phyloP scores from a whole-genome alignment of 92 coral and sea anemone genomes.

The Blastomussa wellsi region DNA sequence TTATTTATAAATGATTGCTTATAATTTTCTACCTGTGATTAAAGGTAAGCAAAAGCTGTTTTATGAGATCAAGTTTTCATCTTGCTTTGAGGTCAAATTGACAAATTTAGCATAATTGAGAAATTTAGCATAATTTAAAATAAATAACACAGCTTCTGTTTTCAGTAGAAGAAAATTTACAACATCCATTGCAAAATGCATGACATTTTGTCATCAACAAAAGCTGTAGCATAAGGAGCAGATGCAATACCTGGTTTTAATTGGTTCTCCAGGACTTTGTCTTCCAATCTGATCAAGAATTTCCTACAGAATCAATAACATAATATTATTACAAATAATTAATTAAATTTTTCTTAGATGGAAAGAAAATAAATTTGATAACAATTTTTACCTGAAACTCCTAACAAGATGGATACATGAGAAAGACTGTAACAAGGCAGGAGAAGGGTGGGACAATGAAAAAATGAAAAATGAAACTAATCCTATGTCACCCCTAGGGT shows the following conservation, averaged over 20 bases:
- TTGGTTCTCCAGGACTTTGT: constrained; percentile 85
- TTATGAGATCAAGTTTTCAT: no score
- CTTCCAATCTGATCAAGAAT: constrained; percentile 92
- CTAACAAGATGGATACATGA: no score
- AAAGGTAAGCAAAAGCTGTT: no score
- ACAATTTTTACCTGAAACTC: no score
- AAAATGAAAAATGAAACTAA: not conserved
- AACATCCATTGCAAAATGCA: not conserved
- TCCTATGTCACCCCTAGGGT: not conserved
- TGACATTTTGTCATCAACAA: not conserved
- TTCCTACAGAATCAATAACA: constrained; percentile 60
- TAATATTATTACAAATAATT: no score
- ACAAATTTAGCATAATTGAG: not conserved
- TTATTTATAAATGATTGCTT: no score
- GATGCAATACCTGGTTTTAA: constrained; percentile 76
- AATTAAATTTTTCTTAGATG: no score
- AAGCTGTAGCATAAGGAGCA: not conserved
- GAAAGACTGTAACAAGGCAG: not conserved
- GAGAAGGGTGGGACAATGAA: not conserved
- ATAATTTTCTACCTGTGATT: no score
- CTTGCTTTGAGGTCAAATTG: not conserved
- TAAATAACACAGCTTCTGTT: no score
- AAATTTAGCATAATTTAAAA: no score
- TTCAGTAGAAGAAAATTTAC: not conserved
- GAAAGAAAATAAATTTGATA: no score